Conservation (phyloP, 2,888 invertebrate species). For the Enchytraeus crypticus region DNA sequence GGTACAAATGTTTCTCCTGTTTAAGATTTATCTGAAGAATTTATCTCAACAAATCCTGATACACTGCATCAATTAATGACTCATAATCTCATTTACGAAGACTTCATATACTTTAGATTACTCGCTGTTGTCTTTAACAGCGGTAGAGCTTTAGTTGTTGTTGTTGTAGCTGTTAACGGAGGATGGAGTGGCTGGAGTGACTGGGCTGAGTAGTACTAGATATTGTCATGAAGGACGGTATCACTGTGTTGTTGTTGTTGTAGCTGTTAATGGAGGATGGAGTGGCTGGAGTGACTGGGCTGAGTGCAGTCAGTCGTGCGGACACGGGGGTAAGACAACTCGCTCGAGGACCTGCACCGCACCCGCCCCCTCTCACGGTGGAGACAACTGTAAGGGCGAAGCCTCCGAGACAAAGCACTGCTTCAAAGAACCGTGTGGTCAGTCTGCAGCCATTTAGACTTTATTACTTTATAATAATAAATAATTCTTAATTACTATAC, state of each 20-base stretch:
- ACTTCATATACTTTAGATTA: no score
- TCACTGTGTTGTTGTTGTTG: no score
- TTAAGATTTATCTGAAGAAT: neutral
- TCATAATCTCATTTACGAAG: no score
- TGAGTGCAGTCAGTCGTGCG: constrained; percentile 21
- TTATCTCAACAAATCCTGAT: neutral
- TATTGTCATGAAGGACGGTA: no score
- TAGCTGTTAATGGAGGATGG: constrained; percentile 27
- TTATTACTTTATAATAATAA: no score
- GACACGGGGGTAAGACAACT: constrained; percentile 5
- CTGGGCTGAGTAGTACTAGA: constrained; percentile 20
- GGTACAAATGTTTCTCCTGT: no score
- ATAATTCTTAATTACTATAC: no score
- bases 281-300: constrained; percentile 22
- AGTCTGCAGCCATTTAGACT: no score
- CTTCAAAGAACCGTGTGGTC: constrained; percentile 9
- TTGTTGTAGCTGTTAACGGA: constrained; percentile 18
- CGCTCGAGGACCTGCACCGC: constrained; percentile 18
- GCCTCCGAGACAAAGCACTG: constrained; percentile 25
- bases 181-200: constrained; percentile 18
- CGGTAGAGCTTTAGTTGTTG: no score
- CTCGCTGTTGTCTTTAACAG: no score
- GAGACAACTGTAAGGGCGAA: constrained; percentile 36
- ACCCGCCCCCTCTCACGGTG: constrained; percentile 35
- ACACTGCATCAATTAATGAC: no score